phyloP scores from a whole-genome alignment of 2,113 vertebrate species.

The Hiodon alosoides region DNA sequence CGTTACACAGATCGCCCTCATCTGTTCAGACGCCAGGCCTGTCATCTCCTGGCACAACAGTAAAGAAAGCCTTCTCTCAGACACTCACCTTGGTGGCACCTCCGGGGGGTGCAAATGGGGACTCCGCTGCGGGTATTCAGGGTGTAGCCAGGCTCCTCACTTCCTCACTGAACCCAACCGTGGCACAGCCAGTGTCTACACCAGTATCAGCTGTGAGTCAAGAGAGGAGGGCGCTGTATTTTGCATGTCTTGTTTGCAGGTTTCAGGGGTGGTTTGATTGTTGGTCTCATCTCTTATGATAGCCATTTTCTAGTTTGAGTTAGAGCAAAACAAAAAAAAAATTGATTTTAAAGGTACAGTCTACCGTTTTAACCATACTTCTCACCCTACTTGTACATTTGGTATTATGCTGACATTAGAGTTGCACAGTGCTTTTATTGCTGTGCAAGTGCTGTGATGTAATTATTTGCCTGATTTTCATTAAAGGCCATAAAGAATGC shows the following conservation, averaged over 20 bases:
- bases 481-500: conserved; percentile 58
- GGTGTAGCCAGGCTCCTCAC: conserved; percentile 77
- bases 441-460: background rate
- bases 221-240: background rate
- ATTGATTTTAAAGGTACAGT: no score
- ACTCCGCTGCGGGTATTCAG: conserved; percentile 67
- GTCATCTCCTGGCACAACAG: conserved; percentile 29
- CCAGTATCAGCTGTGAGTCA: conserved; percentile 70
- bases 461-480: conserved; percentile 5
- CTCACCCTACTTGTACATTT: no score
- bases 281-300: no score
- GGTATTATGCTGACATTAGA: no score
- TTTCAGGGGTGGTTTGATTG: no score
- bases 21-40: conserved; percentile 41
- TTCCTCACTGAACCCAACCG: conserved; percentile 66
- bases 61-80: conserved; percentile 61
- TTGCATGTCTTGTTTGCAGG: background rate
- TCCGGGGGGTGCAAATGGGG: conserved; percentile 66
- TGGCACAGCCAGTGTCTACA: conserved; percentile 57
- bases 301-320: no score
- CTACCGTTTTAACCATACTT: no score
- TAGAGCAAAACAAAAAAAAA: no score
- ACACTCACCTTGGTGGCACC: conserved; percentile 75
- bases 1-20: conserved; percentile 34
- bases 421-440: no score